These are phyloP conservation scores for Protonibea diacanthus DNA, from an alignment of 2,797 vertebrate species.

Conservation along the genomic window DNA sequence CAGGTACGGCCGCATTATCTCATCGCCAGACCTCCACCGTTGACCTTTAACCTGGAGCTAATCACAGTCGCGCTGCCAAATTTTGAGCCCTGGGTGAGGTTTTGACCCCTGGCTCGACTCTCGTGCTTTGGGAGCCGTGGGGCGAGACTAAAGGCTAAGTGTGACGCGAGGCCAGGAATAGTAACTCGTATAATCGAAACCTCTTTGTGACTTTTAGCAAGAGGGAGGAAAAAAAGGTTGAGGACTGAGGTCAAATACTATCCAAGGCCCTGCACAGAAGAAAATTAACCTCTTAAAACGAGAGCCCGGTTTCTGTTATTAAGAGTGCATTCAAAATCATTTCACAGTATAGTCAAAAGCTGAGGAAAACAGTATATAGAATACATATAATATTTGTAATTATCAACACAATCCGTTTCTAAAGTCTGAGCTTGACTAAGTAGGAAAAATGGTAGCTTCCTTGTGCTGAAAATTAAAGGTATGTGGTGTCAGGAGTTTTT, in stretches of 20 bases:
- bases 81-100: conserved; percentile 47
- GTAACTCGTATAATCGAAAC: conserved; percentile 54
- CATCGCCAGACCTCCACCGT: conserved; percentile 57
- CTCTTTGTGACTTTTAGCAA: conserved; percentile 51
- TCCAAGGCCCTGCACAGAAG: conserved; percentile 1
- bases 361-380: conserved; percentile 62
- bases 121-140: conserved; percentile 18
- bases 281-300: conserved; percentile 41
- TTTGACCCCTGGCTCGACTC: conserved; percentile 49
- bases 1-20: conserved; percentile 27
- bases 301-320: conserved; percentile 44
- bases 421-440: conserved; percentile 46
- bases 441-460: conserved; percentile 67
- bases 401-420: conserved; percentile 48
- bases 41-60: conserved; percentile 67
- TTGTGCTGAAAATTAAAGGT: conserved; percentile 65
- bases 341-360: conserved; percentile 83
- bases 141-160: conserved; percentile 43
- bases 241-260: conserved; percentile 54
- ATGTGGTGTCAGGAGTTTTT: conserved; percentile 54
- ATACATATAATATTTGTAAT: conserved; percentile 45
- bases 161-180: conserved; percentile 51
- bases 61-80: conserved; percentile 53
- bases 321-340: conserved; percentile 77
- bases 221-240: conserved; percentile 29